Percentiles rank a stretch among this genome's conserved stretches.
Conservation (phyloP, 2,113 vertebrate species). For the Cryptomyrus ogoouensis region DNA sequence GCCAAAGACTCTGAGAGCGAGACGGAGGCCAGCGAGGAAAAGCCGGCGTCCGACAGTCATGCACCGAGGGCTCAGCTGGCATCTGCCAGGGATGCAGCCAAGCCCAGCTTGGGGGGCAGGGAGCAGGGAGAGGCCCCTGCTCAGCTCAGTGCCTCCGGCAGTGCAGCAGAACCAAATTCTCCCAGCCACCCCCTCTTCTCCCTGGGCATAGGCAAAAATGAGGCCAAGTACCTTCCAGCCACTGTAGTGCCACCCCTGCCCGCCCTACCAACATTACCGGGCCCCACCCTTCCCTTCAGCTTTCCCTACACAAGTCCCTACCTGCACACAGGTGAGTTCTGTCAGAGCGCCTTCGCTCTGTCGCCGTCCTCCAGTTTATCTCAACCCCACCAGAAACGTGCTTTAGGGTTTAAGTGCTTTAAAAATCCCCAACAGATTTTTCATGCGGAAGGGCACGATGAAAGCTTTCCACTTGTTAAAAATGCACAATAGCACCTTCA, state of each 20-base stretch:
- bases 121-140: conserved; percentile 60
- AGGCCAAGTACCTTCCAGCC: conserved; percentile 74
- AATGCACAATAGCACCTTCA: not conserved
- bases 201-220: conserved; percentile 64
- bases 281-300: conserved; percentile 76
- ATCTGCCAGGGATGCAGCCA: conserved; percentile 62
- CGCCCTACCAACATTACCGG: conserved; percentile 54
- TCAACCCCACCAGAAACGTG: not conserved
- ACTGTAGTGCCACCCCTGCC: conserved; percentile 65
- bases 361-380: not conserved
- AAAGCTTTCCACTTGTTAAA: not conserved
- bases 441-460: not conserved
- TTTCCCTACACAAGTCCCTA: conserved; percentile 85
- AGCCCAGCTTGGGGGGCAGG: conserved; percentile 55
- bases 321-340: conserved; percentile 79
- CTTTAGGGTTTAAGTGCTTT: not conserved
- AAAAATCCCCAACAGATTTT: not conserved
- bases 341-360: not conserved
- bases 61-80: conserved; percentile 48
- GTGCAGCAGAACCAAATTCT: conserved; percentile 67
- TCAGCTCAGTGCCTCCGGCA: conserved; percentile 56
- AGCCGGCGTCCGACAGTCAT: conserved; percentile 52
- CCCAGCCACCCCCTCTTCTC: conserved; percentile 70
- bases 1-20: conserved; percentile 88
- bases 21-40: conserved; percentile 62